phyloP scores from a whole-genome alignment of 2,888 invertebrate genomes.

The Troglohyphantes excavatus region DNA sequence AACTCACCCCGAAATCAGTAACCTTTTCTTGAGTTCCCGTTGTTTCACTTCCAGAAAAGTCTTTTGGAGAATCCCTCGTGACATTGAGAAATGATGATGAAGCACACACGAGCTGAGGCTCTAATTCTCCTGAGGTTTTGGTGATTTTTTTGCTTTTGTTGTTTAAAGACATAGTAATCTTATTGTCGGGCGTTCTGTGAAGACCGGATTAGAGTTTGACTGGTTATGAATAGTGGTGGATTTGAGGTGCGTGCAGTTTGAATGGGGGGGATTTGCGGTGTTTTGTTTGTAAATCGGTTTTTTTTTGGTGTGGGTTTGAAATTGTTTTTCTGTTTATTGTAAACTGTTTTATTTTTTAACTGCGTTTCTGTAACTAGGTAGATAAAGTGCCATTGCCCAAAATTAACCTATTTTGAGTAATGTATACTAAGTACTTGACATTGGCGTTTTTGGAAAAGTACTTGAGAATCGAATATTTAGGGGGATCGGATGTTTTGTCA shows the following conservation, averaged over 20 bases:
- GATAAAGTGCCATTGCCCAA: no score
- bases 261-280: not conserved
- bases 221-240: not conserved
- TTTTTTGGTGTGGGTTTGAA: not conserved
- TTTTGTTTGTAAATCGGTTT: not conserved
- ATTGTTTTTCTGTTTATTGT: no score
- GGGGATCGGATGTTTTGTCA: no score
- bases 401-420: no score
- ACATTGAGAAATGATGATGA: conserved; percentile 68
- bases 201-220: conserved; percentile 28
- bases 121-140: conserved; percentile 7
- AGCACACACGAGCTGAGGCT: conserved; percentile 29
- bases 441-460: no score
- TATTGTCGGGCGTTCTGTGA: not conserved
- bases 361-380: no score
- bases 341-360: no score
- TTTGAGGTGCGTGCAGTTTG: no score
- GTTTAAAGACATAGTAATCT: conserved; percentile 41
- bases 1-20: conserved; percentile 49
- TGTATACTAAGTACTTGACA: no score
- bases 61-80: conserved; percentile 12
- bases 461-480: no score
- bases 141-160: no score
- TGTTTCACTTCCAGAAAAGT: conserved; percentile 26
- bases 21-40: conserved; percentile 37